Evolutionary conservation across 2,888 invertebrate species (phyloP), one percentile per base, ranked within the genome.

Genomic region (Lochmaea crataegi): DNA sequence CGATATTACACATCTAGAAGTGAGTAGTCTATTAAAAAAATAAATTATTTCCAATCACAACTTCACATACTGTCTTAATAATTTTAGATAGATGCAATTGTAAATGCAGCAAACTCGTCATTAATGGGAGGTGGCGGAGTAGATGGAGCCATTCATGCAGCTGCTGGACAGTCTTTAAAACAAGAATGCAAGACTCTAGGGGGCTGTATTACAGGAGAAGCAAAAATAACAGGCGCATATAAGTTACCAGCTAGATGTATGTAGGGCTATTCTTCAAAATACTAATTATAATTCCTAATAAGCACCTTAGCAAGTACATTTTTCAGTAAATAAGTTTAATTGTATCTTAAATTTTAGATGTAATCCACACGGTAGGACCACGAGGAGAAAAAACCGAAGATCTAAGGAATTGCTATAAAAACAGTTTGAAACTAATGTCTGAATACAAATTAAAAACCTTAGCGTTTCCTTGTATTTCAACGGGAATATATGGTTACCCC

Each of bases 301-400:
- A 22, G 22, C 22, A 22, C 22, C 22, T 22, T 22, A n/a, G n/a
- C n/a, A 22, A 22, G 22, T 2, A 10, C 26, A 16, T 41, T 56
- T 53, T 48, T n/a, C 11, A 41, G 1, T 41, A 41, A 41, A 41
- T 69, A 32, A 2, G 26, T 32, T 32, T 32, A 4, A 32, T 32
- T 32, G 0, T 3, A 5, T 32, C 5, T 32, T 58, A 18, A 32
- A 69, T 90, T 90, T 57, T 88, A 96, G 96, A 94, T 88, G 91
- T 97, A 0, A 95, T 97, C 77, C 96, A 96, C 84, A 96, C 96
- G 9, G 96, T 96, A 18, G 97, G 97, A 0, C 96, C 97, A 1
- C 90, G 90, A 82, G 93, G 94, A 60, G 92, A 93, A 75, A 90
- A 92, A 5, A 90, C 91, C 7, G 85, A 89, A 0, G 86, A 89